A percentile compares a stretch with the other conserved stretches of the same genome.
Evolutionary conservation across 2,888 invertebrate species (phyloP).

Genomic region (Cryptosula pallasiana): DNA sequence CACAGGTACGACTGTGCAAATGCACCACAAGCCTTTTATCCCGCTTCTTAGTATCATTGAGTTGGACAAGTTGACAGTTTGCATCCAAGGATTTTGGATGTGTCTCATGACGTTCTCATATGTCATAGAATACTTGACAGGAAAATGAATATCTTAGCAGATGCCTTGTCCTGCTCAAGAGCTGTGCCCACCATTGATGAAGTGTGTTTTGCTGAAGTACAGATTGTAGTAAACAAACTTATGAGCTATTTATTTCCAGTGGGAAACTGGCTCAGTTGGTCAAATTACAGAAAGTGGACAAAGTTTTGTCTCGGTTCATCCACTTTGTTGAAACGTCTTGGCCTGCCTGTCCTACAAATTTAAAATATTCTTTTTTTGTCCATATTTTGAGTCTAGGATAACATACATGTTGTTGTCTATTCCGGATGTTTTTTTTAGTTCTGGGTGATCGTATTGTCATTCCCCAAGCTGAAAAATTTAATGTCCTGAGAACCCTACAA

Average conservation of each 20-base stretch:
- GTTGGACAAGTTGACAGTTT: background rate
- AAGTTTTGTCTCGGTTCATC: background rate
- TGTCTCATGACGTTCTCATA: background rate
- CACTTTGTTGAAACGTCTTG: too few species aligned
- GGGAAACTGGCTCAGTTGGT: too few species aligned
- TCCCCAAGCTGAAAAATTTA: background rate
- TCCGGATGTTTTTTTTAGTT: background rate
- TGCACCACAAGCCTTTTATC: background rate
- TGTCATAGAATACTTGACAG: background rate
- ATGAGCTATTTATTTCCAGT: background rate
- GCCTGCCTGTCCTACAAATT: too few species aligned
- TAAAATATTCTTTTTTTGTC: too few species aligned
- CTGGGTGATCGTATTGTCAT: background rate
- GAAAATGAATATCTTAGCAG: background rate
- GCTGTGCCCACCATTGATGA: background rate
- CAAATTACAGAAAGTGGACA: background rate
- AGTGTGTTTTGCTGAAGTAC: background rate
- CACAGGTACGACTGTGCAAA: background rate
- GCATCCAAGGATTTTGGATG: background rate
- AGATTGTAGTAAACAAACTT: background rate
- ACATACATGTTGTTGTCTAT: too few species aligned
- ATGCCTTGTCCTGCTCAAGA: background rate
- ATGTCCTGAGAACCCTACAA: background rate
- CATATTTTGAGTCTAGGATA: too few species aligned
- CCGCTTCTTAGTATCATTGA: background rate